Evolutionary conservation across 2,113 vertebrate genomes (phyloP).

Genomic region (Macrotus californicus): DNA sequence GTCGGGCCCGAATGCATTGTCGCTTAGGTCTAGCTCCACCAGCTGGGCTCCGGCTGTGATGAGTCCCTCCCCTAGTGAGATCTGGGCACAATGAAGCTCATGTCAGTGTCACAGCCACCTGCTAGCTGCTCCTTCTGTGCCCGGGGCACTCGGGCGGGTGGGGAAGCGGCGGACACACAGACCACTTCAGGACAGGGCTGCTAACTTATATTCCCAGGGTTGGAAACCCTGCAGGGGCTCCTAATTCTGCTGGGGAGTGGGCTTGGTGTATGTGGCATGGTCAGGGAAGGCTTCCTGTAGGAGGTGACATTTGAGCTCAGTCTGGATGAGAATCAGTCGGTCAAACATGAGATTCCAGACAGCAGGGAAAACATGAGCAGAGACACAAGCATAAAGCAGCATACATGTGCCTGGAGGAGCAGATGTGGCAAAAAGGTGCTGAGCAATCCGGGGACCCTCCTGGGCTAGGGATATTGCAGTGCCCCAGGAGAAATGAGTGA

Average conservation of each 20-base stretch:
- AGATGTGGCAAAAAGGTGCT: background rate
- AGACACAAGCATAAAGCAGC: background rate
- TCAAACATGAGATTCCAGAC: background rate
- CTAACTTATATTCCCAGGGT: background rate
- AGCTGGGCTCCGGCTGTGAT: slow-evolving; percentile 90
- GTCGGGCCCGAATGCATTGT: slow-evolving; percentile 98
- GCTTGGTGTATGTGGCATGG: fast-evolving
- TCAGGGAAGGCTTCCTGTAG: background rate
- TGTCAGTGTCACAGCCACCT: background rate
- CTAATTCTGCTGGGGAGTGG: background rate
- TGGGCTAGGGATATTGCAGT: background rate
- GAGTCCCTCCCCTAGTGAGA: slow-evolving; percentile 90
- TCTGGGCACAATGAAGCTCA: slow-evolving; percentile 76
- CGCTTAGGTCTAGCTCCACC: slow-evolving; percentile 93
- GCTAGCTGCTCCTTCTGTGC: background rate
- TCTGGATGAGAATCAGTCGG: background rate
- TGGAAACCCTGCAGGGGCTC: background rate
- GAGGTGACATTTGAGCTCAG: background rate
- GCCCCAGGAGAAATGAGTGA: background rate
- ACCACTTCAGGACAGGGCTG: background rate
- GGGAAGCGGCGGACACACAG: background rate
- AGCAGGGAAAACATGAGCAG: background rate
- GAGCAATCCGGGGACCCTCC: background rate
- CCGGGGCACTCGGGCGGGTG: background rate
- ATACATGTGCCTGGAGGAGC: background rate